Evolutionary conservation across 1,140 invertebrate species (phyloP), one percentile per base, ranked within the genome.

Genomic region (Forficula auricularia): DNA sequence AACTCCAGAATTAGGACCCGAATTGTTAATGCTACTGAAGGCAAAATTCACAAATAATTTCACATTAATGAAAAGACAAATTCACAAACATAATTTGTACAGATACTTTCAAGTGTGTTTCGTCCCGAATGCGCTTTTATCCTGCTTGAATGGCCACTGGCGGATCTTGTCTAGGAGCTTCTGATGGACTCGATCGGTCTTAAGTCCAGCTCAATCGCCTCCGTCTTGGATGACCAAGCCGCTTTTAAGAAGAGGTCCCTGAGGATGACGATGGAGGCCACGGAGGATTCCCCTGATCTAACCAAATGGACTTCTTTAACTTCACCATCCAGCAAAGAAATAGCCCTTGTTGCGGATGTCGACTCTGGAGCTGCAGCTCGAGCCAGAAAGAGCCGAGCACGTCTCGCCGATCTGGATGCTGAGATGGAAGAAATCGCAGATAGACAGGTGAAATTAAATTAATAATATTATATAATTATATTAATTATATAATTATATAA

Each of bases 351-450:
- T 0, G 19, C 45, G 3, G 43, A 45, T 1, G 44, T 43, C 13
- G 44, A 52, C 46, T 13, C 19, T 38, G 9, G 40, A 0, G 65
- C 66, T 0, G 59, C 56, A 0, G 50, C 50, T 3, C 48, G 66
- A 3, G 66, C 65, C 0, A 53, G 50, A 12, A 54, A 58, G 30
- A 64, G 63, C 6, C 59, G 67, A 32, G 69, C 70, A 3, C 65
- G 71, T 32, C 53, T 73, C 15, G 58, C 59, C 7, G 72, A 75
- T 44, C 55, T 75, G 35, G 71, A 74, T 49, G 69, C 71, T 39
- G 72, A 75, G 55, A 70, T 73, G 62, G 60, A 64, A 12, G 68
- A 66, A 40, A 52, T 73, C 38, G 63, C 56, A 15, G 67, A 72
- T 46, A 61, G 67, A 46, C 66, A 63, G 48, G 68, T 64, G 0